A percentile compares a stretch with the other conserved stretches of the same genome.
Evolutionary conservation across 53 echinoderm and acorn worm species (phyloP).

Genomic region (Apostichopus leukothele): DNA sequence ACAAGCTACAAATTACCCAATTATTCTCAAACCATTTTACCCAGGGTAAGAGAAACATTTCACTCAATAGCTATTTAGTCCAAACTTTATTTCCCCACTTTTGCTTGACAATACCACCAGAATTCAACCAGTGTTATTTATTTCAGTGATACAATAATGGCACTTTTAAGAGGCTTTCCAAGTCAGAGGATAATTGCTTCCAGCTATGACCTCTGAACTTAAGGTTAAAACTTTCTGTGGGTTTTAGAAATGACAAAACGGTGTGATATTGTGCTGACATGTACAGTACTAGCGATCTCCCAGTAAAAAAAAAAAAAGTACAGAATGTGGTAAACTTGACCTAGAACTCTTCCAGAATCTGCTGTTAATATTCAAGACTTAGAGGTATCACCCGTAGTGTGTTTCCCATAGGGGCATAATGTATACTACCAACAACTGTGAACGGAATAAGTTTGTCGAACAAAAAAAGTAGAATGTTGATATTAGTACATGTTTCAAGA

Average conservation of each 20-base stretch:
- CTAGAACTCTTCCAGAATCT: neutral
- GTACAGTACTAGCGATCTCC: neutral
- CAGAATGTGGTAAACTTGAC: neutral
- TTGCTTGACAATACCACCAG: neutral
- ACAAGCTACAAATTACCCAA: slow-evolving; percentile 16
- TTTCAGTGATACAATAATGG: neutral
- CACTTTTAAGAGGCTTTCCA: neutral
- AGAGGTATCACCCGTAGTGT: too few species aligned
- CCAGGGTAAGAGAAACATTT: neutral
- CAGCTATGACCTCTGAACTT: slow-evolving; percentile 11
- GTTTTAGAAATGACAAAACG: neutral
- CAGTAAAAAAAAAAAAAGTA: neutral
- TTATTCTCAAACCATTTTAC: slow-evolving; percentile 1
- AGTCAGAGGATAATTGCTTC: slow-evolving; percentile 28
- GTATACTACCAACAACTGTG: too few species aligned
- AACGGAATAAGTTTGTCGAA: too few species aligned
- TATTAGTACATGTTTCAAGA: too few species aligned
- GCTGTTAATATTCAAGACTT: neutral
- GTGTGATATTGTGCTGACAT: neutral
- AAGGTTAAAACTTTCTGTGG: neutral
- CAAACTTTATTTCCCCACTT: neutral
- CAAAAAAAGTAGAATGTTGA: too few species aligned
- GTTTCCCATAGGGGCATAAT: too few species aligned
- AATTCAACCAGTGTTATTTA: neutral
- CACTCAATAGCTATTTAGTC: neutral